phyloP scores from a whole-genome alignment of 2,113 vertebrate genomes.

The Dicerorhinus sumatrensis region DNA sequence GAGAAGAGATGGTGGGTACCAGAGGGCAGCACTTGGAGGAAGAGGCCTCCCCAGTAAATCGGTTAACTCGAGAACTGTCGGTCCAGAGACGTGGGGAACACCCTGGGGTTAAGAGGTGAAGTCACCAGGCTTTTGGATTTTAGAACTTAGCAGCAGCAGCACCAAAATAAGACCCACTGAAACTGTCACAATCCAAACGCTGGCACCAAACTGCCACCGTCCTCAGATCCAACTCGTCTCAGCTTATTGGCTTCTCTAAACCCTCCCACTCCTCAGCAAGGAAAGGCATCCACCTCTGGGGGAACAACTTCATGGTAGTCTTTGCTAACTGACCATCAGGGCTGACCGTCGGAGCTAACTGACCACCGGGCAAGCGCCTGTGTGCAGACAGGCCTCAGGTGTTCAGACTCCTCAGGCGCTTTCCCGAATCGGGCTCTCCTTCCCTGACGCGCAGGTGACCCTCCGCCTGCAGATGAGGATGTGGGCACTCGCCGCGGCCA shows the following conservation, averaged over 20 bases:
- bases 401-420: fast-evolving
- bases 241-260: fast-evolving
- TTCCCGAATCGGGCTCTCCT: fast-evolving
- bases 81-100: background rate
- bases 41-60: background rate
- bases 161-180: too few species aligned
- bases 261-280: fast-evolving
- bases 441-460: fast-evolving
- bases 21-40: background rate
- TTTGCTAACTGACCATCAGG: background rate
- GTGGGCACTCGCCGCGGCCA: fast-evolving
- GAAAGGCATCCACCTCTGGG: fast-evolving
- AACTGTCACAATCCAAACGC: fast-evolving
- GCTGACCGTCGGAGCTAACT: background rate
- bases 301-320: fast-evolving
- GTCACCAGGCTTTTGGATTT: too few species aligned
- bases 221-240: fast-evolving
- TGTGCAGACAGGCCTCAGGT: fast-evolving
- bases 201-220: fast-evolving
- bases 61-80: background rate
- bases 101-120: too few species aligned
- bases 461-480: fast-evolving
- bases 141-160: background rate
- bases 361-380: fast-evolving
- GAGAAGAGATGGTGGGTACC: background rate